A percentile compares a stretch with the other conserved stretches of the same genome.
Conservation (phyloP, 2,797 vertebrate species). For the Micropoecilia bifurca region DNA sequence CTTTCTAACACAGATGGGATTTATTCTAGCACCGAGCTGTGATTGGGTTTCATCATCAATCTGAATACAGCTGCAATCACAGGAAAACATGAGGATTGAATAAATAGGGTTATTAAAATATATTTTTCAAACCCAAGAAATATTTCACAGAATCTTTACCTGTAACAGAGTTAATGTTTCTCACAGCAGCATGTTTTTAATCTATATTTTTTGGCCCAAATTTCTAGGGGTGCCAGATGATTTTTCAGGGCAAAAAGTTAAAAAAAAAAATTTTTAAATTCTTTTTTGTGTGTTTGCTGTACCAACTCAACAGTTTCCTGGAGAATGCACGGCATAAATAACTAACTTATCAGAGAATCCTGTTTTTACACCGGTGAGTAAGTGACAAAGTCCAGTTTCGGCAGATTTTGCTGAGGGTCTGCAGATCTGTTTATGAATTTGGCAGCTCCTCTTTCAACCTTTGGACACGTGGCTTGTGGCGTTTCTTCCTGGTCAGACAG, state of each 20-base stretch:
- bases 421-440: conserved; percentile 1
- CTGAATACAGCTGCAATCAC: neutral
- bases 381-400: conserved; percentile 1
- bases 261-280: too few species aligned
- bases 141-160: neutral
- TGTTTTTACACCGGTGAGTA: neutral
- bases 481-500: conserved; percentile 3
- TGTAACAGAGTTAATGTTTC: neutral
- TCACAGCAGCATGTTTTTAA: neutral
- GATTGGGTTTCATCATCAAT: neutral
- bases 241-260: neutral
- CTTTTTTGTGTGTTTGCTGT: neutral
- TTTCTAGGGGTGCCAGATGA: neutral
- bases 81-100: neutral
- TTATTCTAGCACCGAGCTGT: neutral
- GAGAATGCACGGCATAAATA: neutral
- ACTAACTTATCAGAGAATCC: neutral
- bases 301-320: neutral
- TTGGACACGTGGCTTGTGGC: neutral
- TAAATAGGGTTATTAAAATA: too few species aligned
- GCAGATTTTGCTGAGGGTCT: conserved; percentile 14
- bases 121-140: neutral
- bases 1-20: neutral
- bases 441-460: conserved; percentile 17
- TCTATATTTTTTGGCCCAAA: too few species aligned